Base-by-base conservation (phyloP, 2,113 vertebrate genomes). In the Apeltes quadracus region DNA sequence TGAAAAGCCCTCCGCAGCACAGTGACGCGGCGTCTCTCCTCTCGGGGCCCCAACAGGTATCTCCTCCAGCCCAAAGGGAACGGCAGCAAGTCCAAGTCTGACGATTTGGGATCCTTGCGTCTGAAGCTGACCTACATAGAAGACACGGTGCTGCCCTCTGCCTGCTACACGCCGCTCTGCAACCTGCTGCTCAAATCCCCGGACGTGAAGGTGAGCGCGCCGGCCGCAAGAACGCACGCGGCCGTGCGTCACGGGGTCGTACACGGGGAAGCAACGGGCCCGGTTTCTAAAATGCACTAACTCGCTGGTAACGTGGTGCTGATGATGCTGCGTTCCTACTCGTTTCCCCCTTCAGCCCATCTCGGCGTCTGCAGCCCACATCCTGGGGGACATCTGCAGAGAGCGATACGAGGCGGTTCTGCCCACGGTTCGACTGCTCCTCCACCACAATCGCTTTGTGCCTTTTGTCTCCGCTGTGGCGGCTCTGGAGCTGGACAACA, bases 21-120 rank as follows among this genome's bases (percentile, higher is more conserved):
- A 58, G 11, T 76, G 27, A 68, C 0, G 29, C 12, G 12, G 5
- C 10, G 14, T 62, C 20, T 62, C 15, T 55, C 16, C 50, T 20
- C 2, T 58, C 18, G 13, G 80, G 6, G 79, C 90, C n/a, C 51
- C 54, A 9, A 77, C 90, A 98, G 97, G 97, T 98, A 98, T 91
- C 95, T 98, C 76, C 94, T 99, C 54, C 96, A 96, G 63, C 97
- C 98, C 34, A 96, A 95, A 93, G 96, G 97, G 84, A 98, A 96
- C 66, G 96, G 97, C 81, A 97, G 93, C 84, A 98, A 98, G 81
- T 95, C 95, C 16, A 98, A 98, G 91, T 93, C 90, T 22, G 98
- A 98, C 82, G 97, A 98, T 84, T 89, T 98, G 57, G 98, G 98
- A 15, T 98, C 96, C 5, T 92, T 99, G 80, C 93, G 97, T 43